Conservation (phyloP, 2,888 invertebrate genomes). For the Tachystola acroxantha region DNA sequence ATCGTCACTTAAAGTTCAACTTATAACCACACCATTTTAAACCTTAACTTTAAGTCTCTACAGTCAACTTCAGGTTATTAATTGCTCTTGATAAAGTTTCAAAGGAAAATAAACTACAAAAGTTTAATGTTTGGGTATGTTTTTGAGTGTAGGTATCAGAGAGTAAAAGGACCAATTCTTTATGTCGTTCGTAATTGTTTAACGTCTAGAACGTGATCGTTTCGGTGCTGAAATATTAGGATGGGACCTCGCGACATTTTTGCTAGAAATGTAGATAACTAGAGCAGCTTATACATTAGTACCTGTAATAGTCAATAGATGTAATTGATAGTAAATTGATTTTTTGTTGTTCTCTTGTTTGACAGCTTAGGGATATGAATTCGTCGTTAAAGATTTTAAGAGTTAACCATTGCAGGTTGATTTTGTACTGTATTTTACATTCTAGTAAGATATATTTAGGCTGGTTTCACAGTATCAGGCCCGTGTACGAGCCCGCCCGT, state of each 20-base stretch:
- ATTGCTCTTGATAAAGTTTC: background rate
- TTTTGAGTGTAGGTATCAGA: conserved; percentile 12
- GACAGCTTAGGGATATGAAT: too few relatives aligned
- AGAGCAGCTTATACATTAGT: too few relatives aligned
- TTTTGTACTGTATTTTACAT: too few relatives aligned
- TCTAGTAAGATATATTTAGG: too few relatives aligned
- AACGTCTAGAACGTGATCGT: conserved; percentile 23
- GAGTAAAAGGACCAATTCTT: conserved; percentile 14
- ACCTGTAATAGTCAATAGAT: too few relatives aligned
- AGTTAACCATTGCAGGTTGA: too few relatives aligned
- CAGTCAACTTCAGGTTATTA: background rate
- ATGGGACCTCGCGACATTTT: conserved; percentile 20
- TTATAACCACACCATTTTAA: conserved; percentile 3
- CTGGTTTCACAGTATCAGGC: too few relatives aligned
- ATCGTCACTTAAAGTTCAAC: conserved; percentile 30
- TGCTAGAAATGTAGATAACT: background rate
- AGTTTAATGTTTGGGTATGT: conserved; percentile 10
- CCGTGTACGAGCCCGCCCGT: too few relatives aligned
- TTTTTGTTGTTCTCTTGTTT: too few relatives aligned
- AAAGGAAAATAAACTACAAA: background rate
- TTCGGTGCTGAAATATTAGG: conserved; percentile 23
- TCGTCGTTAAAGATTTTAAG: too few relatives aligned
- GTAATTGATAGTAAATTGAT: too few relatives aligned
- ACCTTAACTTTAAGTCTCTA: conserved; percentile 3
- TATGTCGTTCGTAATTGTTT: conserved; percentile 22